A percentile compares a stretch with the other conserved stretches of the same genome.
Evolutionary conservation across 2,797 vertebrate species (phyloP).

Genomic region (Aldrovandia affinis): DNA sequence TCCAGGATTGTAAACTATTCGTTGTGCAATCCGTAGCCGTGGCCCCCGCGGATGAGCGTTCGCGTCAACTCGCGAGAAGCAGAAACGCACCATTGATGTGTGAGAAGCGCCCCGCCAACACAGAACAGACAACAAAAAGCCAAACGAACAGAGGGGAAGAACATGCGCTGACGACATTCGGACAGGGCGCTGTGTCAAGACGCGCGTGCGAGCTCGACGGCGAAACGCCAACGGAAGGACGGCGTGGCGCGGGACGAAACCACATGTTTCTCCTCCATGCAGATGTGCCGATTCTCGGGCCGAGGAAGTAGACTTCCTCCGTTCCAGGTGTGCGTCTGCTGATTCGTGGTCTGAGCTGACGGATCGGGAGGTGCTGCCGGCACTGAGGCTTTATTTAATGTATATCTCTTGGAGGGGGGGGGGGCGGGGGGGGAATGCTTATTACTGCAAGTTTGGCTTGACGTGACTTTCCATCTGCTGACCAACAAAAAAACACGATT

Average conservation of each 20-base stretch:
- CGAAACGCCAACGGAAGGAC: background rate
- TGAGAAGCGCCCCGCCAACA: background rate
- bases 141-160: background rate
- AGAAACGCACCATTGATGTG: background rate
- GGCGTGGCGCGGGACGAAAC: background rate
- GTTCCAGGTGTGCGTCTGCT: background rate
- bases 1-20: constrained; percentile 1
- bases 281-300: background rate
- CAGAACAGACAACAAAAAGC: background rate
- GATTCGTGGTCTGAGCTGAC: background rate
- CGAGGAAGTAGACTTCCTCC: too few species aligned
- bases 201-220: background rate
- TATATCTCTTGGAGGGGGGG: background rate
- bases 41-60: background rate
- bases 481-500: constrained; percentile 27
- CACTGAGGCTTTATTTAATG: constrained; percentile 22
- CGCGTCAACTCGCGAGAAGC: background rate
- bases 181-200: background rate
- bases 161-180: background rate
- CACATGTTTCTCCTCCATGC: background rate
- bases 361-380: background rate
- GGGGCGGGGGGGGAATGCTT: constrained; percentile 26
- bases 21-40: background rate
- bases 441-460: constrained; percentile 36
- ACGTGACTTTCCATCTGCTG: constrained; percentile 35